phyloP scores from a whole-genome alignment of 2,888 invertebrate genomes.

The Cyaniris semiargus region DNA sequence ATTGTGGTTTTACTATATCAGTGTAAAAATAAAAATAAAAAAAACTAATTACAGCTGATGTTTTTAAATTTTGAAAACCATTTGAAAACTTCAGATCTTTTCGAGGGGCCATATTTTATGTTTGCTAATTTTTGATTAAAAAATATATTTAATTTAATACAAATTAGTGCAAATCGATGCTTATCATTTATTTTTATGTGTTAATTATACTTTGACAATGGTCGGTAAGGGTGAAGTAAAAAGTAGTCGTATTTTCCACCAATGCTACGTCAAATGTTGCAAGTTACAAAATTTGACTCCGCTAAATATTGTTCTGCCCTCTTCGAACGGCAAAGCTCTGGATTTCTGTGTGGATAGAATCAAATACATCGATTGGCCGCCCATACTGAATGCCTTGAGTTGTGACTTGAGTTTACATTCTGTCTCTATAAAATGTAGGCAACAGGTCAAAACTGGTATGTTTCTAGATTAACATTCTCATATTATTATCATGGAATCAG shows the following conservation, averaged over 20 bases:
- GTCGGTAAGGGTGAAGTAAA: conserved; percentile 70
- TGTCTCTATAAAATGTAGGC: conserved; percentile 83
- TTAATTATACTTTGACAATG: conserved; percentile 52
- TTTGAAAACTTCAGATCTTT: conserved; percentile 6
- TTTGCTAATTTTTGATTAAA: conserved; percentile 21
- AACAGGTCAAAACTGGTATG: conserved; percentile 70
- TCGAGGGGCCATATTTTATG: conserved; percentile 5
- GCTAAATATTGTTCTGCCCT: conserved; percentile 62
- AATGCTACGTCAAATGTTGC: conserved; percentile 76
- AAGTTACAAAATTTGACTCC: conserved; percentile 74
- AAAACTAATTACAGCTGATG: too few species aligned
- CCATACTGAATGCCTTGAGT: conserved; percentile 86
- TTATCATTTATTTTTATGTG: neutral
- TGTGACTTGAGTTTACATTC: conserved; percentile 86
- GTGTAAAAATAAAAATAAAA: too few species aligned
- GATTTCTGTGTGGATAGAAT: conserved; percentile 89
- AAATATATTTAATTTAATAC: conserved; percentile 5
- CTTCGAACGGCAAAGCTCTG: conserved; percentile 74
- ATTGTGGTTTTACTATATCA: too few species aligned
- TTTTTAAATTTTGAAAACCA: too few species aligned
- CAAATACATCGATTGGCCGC: conserved; percentile 87
- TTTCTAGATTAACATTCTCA: neutral
- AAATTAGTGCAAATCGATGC: neutral
- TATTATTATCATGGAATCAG: neutral
- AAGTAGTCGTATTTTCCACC: conserved; percentile 72